Conservation (phyloP, 1,140 invertebrate species). For the Platorchestia sp. region DNA sequence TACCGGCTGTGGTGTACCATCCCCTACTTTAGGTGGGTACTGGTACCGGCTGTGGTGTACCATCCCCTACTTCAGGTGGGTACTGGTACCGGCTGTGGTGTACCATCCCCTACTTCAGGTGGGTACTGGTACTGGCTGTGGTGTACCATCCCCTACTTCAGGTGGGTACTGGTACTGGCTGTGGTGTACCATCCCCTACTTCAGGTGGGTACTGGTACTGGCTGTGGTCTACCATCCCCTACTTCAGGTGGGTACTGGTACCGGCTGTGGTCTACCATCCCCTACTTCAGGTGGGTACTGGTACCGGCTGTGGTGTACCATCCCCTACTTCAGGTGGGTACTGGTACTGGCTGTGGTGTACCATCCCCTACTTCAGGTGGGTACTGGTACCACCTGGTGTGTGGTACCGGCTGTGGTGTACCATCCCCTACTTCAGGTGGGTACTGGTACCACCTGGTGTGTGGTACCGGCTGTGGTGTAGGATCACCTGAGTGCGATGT, state of each 20-base stretch:
- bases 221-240: no score
- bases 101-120: background rate
- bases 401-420: conserved; percentile 64
- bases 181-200: no score
- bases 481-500: conserved; percentile 57
- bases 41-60: no score
- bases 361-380: conserved; percentile 67
- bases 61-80: background rate
- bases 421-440: conserved; percentile 67
- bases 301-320: no score
- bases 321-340: no score
- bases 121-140: background rate
- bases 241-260: no score
- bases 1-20: no score
- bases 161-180: background rate
- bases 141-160: background rate
- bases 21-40: background rate
- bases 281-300: no score
- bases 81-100: no score
- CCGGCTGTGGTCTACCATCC: no score
- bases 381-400: conserved; percentile 62
- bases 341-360: conserved; percentile 67
- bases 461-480: conserved; percentile 63
- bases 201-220: no score
- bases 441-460: conserved; percentile 62